Percentiles rank a stretch among this genome's conserved stretches.
Evolutionary conservation across 2,888 invertebrate genomes (phyloP).

Genomic region (Netelia virgata): DNA sequence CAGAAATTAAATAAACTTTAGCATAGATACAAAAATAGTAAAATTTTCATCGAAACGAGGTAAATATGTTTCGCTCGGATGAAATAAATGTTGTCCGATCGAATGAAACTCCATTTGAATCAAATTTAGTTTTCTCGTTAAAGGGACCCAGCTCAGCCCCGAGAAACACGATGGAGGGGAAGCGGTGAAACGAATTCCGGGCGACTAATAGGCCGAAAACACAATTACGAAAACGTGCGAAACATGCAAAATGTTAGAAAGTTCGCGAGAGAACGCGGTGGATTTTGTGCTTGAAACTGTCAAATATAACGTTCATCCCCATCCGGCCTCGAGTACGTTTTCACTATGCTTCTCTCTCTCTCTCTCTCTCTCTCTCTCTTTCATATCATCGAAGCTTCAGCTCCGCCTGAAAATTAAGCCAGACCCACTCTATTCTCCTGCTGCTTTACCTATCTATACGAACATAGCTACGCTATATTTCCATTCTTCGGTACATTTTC

Average conservation of each 20-base stretch:
- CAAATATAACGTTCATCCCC: slow-evolving; percentile 58
- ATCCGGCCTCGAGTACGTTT: slow-evolving; percentile 32
- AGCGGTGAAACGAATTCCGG: slow-evolving; percentile 6
- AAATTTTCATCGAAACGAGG: neutral
- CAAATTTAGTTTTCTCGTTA: slow-evolving; percentile 1
- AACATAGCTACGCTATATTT: neutral
- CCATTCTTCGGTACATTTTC: neutral
- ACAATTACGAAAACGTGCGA: slow-evolving; percentile 42
- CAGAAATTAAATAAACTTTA: no score
- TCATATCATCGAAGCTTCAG: slow-evolving; percentile 28
- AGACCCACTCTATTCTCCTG: neutral
- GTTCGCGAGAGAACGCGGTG: neutral
- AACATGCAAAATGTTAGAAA: slow-evolving; percentile 11
- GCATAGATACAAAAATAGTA: neutral
- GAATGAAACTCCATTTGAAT: no score
- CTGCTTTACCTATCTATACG: neutral
- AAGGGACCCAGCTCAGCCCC: neutral
- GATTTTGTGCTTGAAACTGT: slow-evolving; percentile 26
- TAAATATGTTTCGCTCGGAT: neutral
- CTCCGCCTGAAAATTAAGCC: slow-evolving; percentile 30
- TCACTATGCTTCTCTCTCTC: slow-evolving; percentile 11
- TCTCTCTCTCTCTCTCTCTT: no score
- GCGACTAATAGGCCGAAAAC: slow-evolving; percentile 12
- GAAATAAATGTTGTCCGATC: no score
- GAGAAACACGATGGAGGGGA: neutral